A percentile compares a stretch with the other conserved stretches of the same genome.
Conservation (phyloP, 2,888 invertebrate genomes). For the Gandaritis pyraliata region DNA sequence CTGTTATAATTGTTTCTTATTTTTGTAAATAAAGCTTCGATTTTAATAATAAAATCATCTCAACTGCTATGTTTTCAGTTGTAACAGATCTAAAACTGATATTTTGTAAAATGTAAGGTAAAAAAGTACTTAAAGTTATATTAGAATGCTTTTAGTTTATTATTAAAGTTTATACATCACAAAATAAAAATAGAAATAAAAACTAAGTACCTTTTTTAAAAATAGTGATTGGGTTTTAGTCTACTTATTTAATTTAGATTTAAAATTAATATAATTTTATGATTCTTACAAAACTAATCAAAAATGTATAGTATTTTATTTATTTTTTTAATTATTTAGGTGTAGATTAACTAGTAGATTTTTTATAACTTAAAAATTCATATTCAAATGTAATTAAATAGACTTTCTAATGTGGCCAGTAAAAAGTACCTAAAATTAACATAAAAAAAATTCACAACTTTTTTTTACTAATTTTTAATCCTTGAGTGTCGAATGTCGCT, state of each 20-base stretch:
- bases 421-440: constrained; percentile 3
- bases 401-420: constrained; percentile 16
- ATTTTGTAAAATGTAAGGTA: constrained; percentile 1
- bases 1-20: no score
- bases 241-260: constrained; percentile 22
- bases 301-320: constrained; percentile 35
- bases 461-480: no score
- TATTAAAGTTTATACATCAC: background rate
- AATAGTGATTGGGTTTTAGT: constrained; percentile 16
- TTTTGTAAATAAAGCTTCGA: no score
- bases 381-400: constrained; percentile 8
- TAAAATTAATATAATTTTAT: constrained; percentile 19
- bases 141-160: constrained; percentile 1
- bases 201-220: background rate
- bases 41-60: no score
- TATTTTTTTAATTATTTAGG: constrained; percentile 30
- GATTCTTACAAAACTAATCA: constrained; percentile 28
- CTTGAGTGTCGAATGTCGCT: background rate
- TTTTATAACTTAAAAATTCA: constrained; percentile 28
- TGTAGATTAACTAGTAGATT: constrained; percentile 32
- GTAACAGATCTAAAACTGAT: no score
- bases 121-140: background rate
- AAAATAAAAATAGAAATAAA: background rate
- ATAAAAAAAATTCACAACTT: background rate
- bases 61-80: no score